These are phyloP conservation scores for Euborellia annulipes DNA, from an alignment of 1,140 invertebrate species.

Conservation along the genomic window DNA sequence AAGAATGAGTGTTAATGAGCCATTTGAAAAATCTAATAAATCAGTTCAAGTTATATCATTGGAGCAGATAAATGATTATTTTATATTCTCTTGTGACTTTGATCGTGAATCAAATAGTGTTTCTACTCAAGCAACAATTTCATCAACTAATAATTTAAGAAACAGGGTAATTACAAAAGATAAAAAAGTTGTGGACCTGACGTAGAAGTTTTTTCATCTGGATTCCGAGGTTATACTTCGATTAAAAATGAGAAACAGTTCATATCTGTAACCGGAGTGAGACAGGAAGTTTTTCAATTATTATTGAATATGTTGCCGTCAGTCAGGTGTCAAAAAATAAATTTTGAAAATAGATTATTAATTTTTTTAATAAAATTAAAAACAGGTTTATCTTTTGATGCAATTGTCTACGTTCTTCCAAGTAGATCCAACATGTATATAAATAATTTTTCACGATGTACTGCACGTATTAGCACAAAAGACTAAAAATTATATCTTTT, in stretches of 20 bases:
- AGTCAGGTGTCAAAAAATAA: background rate
- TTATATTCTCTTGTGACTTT: no score
- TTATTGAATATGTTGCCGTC: constrained; percentile 8
- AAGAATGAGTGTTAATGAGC: no score
- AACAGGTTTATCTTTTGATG: constrained; percentile 9
- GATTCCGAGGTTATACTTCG: constrained; percentile 8
- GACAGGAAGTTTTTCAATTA: background rate
- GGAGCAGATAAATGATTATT: no score
- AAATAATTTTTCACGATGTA: constrained; percentile 12
- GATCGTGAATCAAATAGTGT: no score
- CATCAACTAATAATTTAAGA: no score
- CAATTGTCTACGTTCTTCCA: constrained; percentile 9
- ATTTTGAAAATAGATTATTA: constrained; percentile 7
- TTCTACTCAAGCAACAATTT: no score
- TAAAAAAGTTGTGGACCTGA: no score
- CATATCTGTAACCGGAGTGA: constrained; percentile 9
- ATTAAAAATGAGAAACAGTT: constrained; percentile 7
- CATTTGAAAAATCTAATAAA: no score
- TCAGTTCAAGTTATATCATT: no score
- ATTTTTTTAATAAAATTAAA: constrained; percentile 11
- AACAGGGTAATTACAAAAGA: no score
- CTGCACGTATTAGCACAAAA: constrained; percentile 7
- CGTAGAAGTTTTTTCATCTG: background rate
- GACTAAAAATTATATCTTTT: constrained; percentile 11
- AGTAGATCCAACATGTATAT: constrained; percentile 9